Percentiles rank a stretch among this genome's conserved stretches.
These are phyloP conservation scores for Apamea epomidion DNA, from an alignment of 2,888 invertebrate species.

Conservation along the genomic window DNA sequence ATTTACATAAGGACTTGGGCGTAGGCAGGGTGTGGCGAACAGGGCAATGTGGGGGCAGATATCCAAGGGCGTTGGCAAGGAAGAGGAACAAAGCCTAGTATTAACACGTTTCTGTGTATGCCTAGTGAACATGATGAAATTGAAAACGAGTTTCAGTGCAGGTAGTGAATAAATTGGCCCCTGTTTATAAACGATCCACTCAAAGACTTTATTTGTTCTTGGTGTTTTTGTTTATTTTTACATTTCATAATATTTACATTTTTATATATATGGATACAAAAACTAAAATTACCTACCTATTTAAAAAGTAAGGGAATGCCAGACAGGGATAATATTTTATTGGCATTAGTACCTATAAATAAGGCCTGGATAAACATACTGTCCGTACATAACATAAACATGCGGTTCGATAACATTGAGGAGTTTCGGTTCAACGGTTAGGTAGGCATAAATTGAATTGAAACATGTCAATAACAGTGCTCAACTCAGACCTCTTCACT, in stretches of 20 bases:
- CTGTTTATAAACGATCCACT: background rate
- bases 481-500: background rate
- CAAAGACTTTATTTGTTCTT: background rate
- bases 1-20: conserved; percentile 52
- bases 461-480: background rate
- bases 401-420: background rate
- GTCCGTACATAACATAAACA: background rate
- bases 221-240: background rate
- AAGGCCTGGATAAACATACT: background rate
- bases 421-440: background rate
- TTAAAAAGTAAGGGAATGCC: background rate
- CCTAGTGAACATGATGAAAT: conserved; percentile 2
- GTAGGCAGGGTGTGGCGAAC: conserved; percentile 54
- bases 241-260: background rate
- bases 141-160: conserved; percentile 3
- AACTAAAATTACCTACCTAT: background rate
- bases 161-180: background rate
- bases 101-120: conserved; percentile 18
- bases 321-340: background rate
- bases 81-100: conserved; percentile 41
- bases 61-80: conserved; percentile 52
- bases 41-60: conserved; percentile 46
- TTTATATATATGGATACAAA: background rate
- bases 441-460: background rate
- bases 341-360: background rate